Evolutionary conservation across 1,140 invertebrate species (phyloP).

Genomic region (Spodoptera litura): DNA sequence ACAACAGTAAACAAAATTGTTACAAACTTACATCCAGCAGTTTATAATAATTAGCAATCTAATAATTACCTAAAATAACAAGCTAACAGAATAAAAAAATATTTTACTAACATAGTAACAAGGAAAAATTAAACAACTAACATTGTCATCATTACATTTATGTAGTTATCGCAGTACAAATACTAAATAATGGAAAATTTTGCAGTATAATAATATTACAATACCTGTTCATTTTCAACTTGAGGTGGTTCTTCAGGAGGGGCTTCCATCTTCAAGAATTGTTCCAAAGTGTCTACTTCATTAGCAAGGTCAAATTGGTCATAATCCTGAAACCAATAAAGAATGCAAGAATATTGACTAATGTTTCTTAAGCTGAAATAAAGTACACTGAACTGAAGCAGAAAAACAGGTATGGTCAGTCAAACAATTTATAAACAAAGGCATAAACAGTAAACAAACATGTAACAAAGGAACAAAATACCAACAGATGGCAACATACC

Average conservation of each 20-base stretch:
- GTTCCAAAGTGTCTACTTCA: conserved; percentile 95
- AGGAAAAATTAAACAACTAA: neutral
- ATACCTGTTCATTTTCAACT: conserved; percentile 64
- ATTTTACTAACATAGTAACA: too few relatives aligned
- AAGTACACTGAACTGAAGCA: neutral
- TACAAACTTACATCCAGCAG: neutral
- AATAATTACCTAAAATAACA: too few relatives aligned
- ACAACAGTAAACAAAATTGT: conserved; percentile 22
- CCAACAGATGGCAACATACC: conserved; percentile 41
- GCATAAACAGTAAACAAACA: neutral
- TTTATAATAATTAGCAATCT: too few relatives aligned
- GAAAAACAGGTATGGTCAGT: neutral
- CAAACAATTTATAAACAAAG: conserved; percentile 27
- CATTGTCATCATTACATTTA: neutral
- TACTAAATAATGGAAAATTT: neutral
- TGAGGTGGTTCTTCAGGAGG: conserved; percentile 72
- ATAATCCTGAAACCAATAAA: conserved; percentile 91
- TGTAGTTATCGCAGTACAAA: neutral
- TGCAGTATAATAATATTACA: neutral
- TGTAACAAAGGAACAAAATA: conserved; percentile 35
- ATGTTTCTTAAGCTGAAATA: neutral
- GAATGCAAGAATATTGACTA: conserved; percentile 5
- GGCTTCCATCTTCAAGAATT: conserved; percentile 91
- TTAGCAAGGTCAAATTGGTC: conserved; percentile 96
- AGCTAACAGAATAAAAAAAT: too few relatives aligned